Base-by-base conservation (phyloP, 2,888 invertebrate genomes). In the Bedellia somnulentella region DNA sequence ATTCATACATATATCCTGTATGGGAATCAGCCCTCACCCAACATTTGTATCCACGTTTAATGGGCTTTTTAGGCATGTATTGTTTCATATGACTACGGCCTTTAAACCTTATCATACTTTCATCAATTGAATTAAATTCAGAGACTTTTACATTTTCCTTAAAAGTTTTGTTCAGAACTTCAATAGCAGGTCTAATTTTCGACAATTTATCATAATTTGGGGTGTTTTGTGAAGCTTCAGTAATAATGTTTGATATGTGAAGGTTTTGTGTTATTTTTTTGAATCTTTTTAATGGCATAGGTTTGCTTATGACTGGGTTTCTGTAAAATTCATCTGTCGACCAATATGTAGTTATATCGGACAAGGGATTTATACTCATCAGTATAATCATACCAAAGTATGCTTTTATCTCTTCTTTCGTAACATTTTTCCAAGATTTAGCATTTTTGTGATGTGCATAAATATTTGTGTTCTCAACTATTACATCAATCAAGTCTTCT, bases 1-100 rank as follows among this genome's bases (percentile, higher is more conserved):
- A 39, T 33, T 39, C 26, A 33, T 36, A 35, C 16, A 36, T 26
- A 31, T 36, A 38, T 11, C 34, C 34, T 21, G 38, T 38, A 13
- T 17, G 18, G 22, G 36, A 35, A 32, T 36, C 36, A n/a, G 27
- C 30, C 13, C 36, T 29, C 27, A 31, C 30, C 36, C 36, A 38
- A 33, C 33, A 18, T 13, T 29, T 29, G 9, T 29, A 29, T 8
- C 29, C 29, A 3, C 28, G 28, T 28, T 17, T 28, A 18, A 17
- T 18, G 4, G 6, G 6, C 13, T 24, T 24, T 12, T 24, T 24
- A 3, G 6, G 24, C 24, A 24, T 17, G 10, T 28, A 16, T 28
- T 27, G 27, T 11, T 27, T 27, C 27, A 27, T 27, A 5, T 8
- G 3, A 12, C 13, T 12, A n/a, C 14, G 8, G 9, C 27, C 27